Evolutionary conservation across 2,888 invertebrate species (phyloP).

Genomic region (Crematogaster levior): DNA sequence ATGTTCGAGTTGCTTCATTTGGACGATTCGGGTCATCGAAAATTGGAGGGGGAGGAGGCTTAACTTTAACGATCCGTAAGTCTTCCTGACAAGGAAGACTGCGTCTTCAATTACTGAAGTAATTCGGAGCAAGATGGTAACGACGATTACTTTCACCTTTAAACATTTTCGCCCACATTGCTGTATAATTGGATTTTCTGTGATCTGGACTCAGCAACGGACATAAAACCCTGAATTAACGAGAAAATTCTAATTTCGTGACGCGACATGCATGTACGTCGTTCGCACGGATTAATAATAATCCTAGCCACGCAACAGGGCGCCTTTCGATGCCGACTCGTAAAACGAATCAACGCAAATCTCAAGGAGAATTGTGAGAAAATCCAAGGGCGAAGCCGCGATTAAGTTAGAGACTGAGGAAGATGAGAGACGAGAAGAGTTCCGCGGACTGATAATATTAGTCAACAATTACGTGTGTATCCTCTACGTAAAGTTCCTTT

Average conservation of each 20-base stretch:
- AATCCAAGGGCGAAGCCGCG: conserved; percentile 62
- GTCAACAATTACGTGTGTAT: conserved; percentile 7
- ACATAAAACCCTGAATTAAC: conserved; percentile 21
- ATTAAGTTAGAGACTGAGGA: conserved; percentile 59
- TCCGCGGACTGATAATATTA: conserved; percentile 48
- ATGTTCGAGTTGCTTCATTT: conserved; percentile 7
- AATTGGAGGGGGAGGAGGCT: conserved; percentile 53
- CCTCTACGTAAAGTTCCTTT: not conserved
- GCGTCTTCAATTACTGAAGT: conserved; percentile 45
- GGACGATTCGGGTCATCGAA: conserved; percentile 52
- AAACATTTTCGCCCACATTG: conserved; percentile 25
- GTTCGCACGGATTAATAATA: conserved; percentile 61
- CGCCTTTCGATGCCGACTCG: conserved; percentile 69
- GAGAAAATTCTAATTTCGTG: conserved; percentile 63
- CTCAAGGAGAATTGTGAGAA: conserved; percentile 68
- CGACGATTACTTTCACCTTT: conserved; percentile 48
- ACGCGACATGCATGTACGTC: conserved; percentile 64
- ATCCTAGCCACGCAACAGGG: conserved; percentile 45
- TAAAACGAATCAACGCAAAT: conserved; percentile 70
- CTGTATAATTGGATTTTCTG: conserved; percentile 42
- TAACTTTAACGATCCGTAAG: conserved; percentile 63
- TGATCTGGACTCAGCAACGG: not conserved
- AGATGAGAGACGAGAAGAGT: conserved; percentile 36
- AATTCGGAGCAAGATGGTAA: conserved; percentile 19
- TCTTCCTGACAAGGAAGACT: conserved; percentile 32